Evolutionary conservation across 2,113 vertebrate genomes (phyloP), one percentile per base, ranked within the genome.

Genomic region (Eolophus roseicapilla): DNA sequence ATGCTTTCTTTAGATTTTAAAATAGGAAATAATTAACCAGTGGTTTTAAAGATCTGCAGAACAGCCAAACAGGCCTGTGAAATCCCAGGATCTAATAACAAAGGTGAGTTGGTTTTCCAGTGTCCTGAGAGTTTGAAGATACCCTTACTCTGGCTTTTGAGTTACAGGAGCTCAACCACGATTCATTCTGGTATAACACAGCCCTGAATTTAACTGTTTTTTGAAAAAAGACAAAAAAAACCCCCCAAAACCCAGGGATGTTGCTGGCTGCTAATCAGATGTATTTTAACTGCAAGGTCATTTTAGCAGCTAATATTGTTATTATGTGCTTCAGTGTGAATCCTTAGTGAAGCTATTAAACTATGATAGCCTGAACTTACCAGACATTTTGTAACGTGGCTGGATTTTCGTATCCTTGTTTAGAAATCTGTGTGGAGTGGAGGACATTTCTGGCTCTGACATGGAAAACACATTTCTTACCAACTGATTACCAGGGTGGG

Each of bases 301-400:
- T 97, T 97, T 98, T 97, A 96, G 96, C 95, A 95, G 96, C 86
- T 97, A 95, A 96, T 97, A 92, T 95, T 79, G 92, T 97, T 97
- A 93, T 96, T 97, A 81, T 75, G 93, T 93, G 86, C 93, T 97
- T 97, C 96, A 76, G 13, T 70, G 95, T 96, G 97, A 96, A 89
- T 95, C 96, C 85, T 35, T 91, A 96, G 96, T 60, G 75, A 93
- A 96, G 91, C 97, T 92, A 90, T 92, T 92, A 88, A 90, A 88
- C 57, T 70, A 35, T 49, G 94, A 96, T 91, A 78, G 21, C 33
- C 75, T 59, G 86, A 97, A 96, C 92, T 96, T 74, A 57, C n/a
- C 96, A 95, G 85, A 86, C 82, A 82, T 96, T 93, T 91, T 64
- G 33, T 44, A 85, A 89, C 7, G 20, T 52, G 77, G 90, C 19